A percentile compares a stretch with the other conserved stretches of the same genome.
Evolutionary conservation across 2,113 vertebrate species (phyloP).

Genomic region (Falco punctatus): DNA sequence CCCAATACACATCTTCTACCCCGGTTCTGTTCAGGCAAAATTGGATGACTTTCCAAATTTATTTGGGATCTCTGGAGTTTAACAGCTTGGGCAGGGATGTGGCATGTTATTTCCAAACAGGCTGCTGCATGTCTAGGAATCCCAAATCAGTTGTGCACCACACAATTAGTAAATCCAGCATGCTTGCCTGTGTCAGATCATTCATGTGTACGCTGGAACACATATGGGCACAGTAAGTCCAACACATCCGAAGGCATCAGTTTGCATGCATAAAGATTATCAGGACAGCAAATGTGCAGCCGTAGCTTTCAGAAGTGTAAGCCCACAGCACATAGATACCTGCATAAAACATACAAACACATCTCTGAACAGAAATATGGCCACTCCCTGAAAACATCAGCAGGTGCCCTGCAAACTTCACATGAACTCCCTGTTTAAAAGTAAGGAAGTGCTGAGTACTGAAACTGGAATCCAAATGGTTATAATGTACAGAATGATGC

Average conservation of each 20-base stretch:
- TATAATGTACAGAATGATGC: neutral
- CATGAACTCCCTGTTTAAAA: neutral
- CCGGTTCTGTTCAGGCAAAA: neutral
- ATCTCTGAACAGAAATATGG: neutral
- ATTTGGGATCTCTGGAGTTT: neutral
- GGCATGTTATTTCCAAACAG: neutral
- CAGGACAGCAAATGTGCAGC: neutral
- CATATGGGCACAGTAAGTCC: neutral
- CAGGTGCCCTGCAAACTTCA: neutral
- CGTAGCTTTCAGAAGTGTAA: neutral
- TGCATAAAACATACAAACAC: neutral
- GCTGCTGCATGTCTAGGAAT: neutral
- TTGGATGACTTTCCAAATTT: neutral
- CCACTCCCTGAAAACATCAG: neutral
- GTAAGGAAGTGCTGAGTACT: neutral
- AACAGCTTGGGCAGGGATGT: neutral
- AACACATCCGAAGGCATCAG: neutral
- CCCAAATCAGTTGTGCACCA: neutral
- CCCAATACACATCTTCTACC: neutral
- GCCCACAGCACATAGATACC: neutral
- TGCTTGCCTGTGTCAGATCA: neutral
- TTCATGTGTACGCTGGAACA: neutral
- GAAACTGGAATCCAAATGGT: neutral
- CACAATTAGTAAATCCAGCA: neutral
- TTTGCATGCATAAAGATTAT: neutral